Evolutionary conservation across 1,140 invertebrate species (phyloP).

Genomic region (Dendrolimus punctatus): DNA sequence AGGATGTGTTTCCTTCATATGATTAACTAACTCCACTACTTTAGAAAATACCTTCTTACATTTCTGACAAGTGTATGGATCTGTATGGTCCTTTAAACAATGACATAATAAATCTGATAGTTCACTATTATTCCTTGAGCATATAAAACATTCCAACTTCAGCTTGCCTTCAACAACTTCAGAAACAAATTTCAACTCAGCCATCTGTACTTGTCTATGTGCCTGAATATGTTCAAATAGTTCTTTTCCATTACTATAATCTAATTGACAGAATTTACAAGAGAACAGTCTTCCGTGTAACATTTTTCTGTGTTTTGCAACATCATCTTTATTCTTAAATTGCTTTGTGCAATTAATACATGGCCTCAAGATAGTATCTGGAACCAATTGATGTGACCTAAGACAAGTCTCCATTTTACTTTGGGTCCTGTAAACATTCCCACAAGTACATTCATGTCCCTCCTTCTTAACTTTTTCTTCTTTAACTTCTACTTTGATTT

Average conservation of each 20-base stretch:
- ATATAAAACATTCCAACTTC: slow-evolving; percentile 56
- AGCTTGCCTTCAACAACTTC: slow-evolving; percentile 54
- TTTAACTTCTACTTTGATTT: slow-evolving; percentile 10
- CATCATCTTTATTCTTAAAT: slow-evolving; percentile 48
- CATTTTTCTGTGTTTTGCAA: slow-evolving; percentile 38
- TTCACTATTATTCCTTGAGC: slow-evolving; percentile 40
- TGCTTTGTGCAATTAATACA: slow-evolving; percentile 48
- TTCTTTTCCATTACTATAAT: slow-evolving; percentile 51
- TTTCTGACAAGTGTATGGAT: slow-evolving; percentile 45
- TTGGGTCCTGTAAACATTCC: slow-evolving; percentile 39
- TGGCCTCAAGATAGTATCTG: slow-evolving; percentile 25
- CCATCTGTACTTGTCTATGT: slow-evolving; percentile 56
- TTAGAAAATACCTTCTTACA: slow-evolving; percentile 48
- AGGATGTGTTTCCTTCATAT: slow-evolving; percentile 50
- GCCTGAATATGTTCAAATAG: slow-evolving; percentile 57
- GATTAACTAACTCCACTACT: slow-evolving; percentile 56
- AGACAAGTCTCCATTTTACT: slow-evolving; percentile 55
- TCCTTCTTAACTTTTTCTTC: slow-evolving; percentile 31
- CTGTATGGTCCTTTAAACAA: slow-evolving; percentile 54
- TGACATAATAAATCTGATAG: slow-evolving; percentile 51
- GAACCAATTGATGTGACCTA: slow-evolving; percentile 38
- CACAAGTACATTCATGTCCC: slow-evolving; percentile 54
- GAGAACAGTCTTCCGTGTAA: slow-evolving; percentile 51
- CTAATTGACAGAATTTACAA: slow-evolving; percentile 62
- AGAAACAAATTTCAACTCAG: slow-evolving; percentile 61